Conservation (phyloP, 2,797 vertebrate species). For the Hypotaenidia okinawae region DNA sequence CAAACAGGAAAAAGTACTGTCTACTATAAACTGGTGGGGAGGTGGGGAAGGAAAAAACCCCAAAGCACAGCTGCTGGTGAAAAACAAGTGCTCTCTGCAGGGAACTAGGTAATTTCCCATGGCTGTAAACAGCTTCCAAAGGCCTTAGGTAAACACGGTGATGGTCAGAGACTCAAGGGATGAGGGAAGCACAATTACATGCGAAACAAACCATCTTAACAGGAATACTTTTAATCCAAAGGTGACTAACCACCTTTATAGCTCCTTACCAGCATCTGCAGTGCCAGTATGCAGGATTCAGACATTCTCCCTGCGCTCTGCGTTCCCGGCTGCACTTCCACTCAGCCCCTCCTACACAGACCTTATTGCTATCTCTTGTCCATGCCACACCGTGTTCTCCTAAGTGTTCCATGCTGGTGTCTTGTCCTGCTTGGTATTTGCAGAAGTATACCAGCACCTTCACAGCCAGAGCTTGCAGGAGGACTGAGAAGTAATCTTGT, state of each 20-base stretch:
- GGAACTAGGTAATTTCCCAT: not conserved
- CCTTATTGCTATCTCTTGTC: not conserved
- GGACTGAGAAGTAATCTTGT: not conserved
- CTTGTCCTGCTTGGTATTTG: too few relatives aligned
- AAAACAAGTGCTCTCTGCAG: not conserved
- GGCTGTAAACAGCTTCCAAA: slow-evolving; percentile 1
- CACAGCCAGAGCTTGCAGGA: not conserved
- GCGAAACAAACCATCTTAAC: not conserved
- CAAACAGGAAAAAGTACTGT: not conserved
- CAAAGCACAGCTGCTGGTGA: not conserved
- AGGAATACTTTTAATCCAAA: not conserved
- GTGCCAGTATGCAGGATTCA: not conserved
- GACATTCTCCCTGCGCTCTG: not conserved
- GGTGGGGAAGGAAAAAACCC: not conserved
- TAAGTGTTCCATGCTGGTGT: not conserved
- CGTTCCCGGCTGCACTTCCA: not conserved
- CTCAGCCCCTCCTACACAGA: not conserved
- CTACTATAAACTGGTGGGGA: not conserved
- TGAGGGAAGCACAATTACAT: not conserved
- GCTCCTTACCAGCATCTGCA: not conserved
- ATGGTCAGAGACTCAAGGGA: not conserved
- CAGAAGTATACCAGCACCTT: not conserved
- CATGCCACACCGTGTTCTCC: not conserved
- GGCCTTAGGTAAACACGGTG: not conserved
- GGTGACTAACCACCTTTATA: not conserved